Base-by-base conservation (phyloP, 2,888 invertebrate genomes). In the Plebejus melissa region DNA sequence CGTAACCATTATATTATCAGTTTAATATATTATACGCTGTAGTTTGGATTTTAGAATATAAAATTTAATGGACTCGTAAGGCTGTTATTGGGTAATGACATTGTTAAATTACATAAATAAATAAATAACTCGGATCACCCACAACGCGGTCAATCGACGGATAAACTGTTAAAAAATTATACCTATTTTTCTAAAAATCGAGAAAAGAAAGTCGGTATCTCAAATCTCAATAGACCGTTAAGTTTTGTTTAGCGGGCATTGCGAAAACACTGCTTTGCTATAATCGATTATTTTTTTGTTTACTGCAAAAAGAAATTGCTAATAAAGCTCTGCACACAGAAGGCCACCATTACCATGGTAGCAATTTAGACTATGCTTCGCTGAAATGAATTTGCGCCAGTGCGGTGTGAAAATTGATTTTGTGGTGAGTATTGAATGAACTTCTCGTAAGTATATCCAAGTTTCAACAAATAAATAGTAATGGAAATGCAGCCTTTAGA, bases 1-100 rank as follows among this genome's bases (percentile, higher is more conserved):
- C 32, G 54, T 72, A 54, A 72, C 72, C 54, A 72, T 72, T 72
- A 71, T 50, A 71, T 46, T 71, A 72, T 72, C 72, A 28, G 72
- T 72, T 32, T 72, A 72, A 72, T 72, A 54, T 54, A 46, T 38
- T 38, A 72, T 71, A 71, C 32, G 50, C 54, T 72, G 72, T 72
- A 50, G 32, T 72, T 72, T 32, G 1, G 32, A 32, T 32, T 32
- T 32, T 36, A 16, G 72, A 50, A 72, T 50, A 72, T 22, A 50
- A 50, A 32, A 28, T 65, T 65, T 72, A 72, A 72, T 72, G 72
- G 72, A 54, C 32, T 50, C 54, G 72, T 32, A 32, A 32, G 13
- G 9, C 41, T 41, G 70, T 41, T 41, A 50, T 72, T 72, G 72
- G 11, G 72, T 50, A 72, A 36, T 72, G 72, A 72, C 72, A 72